Evolutionary conservation across 2,888 invertebrate species (phyloP), one percentile per base, ranked within the genome.

Genomic region (Ormyrus rosae): DNA sequence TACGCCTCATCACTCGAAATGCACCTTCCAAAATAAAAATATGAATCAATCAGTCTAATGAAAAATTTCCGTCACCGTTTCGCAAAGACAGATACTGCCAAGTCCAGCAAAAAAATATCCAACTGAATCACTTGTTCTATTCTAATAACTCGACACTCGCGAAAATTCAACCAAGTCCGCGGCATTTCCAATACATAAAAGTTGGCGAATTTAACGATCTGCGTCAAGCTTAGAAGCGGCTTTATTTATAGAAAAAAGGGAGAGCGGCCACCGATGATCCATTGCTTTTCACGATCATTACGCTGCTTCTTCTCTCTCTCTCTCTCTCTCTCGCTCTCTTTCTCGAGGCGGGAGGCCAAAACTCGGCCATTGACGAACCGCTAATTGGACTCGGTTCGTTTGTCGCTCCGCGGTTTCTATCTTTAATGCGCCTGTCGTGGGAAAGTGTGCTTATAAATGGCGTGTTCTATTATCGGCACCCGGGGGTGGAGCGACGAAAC

Each of bases 311-410:
- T 61, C 34, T 34, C 34, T 3, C 34, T 34, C 34, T 34, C 34
- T 19, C n/a, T 13, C 61, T 61, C 19, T 19, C 19, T 61, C 19
- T 61, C 19, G 46, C 19, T 61, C 19, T 61, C 19, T 61, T 61
- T 50, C 50, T 63, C 45, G 9, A 61, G 46, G 8, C 46, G 11
- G 9, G 13, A n/a, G 13, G 51, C 67, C 34, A 67, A 53, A 51
- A 19, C 46, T 50, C 64, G 6, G 11, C 50, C 79, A 80, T 80
- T 65, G 79, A 69, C 69, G 45, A 51, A 34, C 45, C 51, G 74
- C 74, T 80, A 80, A 80, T 80, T 80, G 73, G 69, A 74, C 53
- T 61, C 78, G 72, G 51, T 70, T 56, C 68, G 79, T 61, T 72
- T 60, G 65, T 13, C 64, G 5, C 34, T 34, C 34, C 34, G 34